Evolutionary conservation across 1,140 invertebrate genomes (phyloP).

Genomic region (Agrypnia vestita): DNA sequence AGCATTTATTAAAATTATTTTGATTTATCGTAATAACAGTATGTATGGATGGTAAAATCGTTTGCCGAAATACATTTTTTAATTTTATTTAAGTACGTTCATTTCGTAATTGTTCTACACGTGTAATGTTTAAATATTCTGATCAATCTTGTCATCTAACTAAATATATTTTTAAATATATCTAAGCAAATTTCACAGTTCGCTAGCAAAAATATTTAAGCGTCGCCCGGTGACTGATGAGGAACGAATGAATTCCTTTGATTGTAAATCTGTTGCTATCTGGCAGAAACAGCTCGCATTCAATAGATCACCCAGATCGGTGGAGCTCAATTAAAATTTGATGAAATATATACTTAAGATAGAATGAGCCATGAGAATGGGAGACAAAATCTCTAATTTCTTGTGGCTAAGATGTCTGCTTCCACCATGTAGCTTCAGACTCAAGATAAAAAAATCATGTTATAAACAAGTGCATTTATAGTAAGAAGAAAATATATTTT

Average conservation of each 20-base stretch:
- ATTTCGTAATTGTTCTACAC: no score
- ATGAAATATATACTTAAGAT: no score
- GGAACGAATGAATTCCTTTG: slow-evolving; percentile 3
- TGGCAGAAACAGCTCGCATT: background rate
- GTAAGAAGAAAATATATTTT: slow-evolving; percentile 25
- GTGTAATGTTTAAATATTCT: no score
- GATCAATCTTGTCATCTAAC: no score
- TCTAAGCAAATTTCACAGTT: background rate
- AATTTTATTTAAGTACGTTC: no score
- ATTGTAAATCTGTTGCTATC: background rate
- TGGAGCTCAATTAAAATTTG: no score
- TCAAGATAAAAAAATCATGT: slow-evolving; percentile 6
- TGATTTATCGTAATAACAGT: no score
- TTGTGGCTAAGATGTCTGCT: background rate
- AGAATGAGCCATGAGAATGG: background rate
- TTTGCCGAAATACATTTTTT: no score
- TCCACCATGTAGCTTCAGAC: background rate
- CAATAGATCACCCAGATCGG: background rate
- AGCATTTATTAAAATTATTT: no score
- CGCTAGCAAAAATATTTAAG: background rate
- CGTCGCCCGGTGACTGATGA: background rate
- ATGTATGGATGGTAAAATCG: no score
- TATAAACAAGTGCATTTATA: slow-evolving; percentile 27
- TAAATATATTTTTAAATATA: no score
- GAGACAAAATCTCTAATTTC: background rate